Base-by-base conservation (phyloP, 2,888 invertebrate genomes). In the Drosophila atroscutellata region DNA sequence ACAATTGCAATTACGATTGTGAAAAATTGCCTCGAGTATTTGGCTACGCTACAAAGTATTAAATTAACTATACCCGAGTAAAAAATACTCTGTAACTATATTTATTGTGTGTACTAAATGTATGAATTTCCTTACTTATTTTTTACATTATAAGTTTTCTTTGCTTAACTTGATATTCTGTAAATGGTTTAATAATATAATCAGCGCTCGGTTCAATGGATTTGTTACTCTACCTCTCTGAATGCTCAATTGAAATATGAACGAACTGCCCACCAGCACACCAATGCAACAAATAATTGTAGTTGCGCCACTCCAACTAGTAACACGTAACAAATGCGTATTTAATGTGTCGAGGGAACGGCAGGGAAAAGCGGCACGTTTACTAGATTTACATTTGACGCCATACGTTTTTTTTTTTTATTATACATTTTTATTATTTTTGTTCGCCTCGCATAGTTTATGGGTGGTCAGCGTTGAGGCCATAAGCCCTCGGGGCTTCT, bases 261-360 rank as follows among this genome's bases (percentile, higher is more conserved):
- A 75, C 64, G 7, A 49, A 75, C 64, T 77, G 66, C 74, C 75
- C 75, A 80, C 80, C 76, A 78, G 81, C 80, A 72, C 56, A 20
- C 11, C 45, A 52, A 18, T 65, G 51, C 69, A 66, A 61, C 45
- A 67, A 72, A 60, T 75, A 72, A 65, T 75, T 36, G 55, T 61
- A 73, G 69, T 73, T 57, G 49, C 54, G 49, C 42, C 34, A 42
- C 63, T 61, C 34, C 75, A 71, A 67, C 81, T 85, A 81, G 82
- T 86, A 86, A 82, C 90, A 84, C 64, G 80, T 86, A 84, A 83
- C 85, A 88, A 90, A 87, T 88, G 89, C 83, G 90, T 88, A 90
- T 90, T 90, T 90, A 89, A 90, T 89, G 90, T 89, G 90, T 90
- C 83, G 79, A 75, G 72, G 73, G 68, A 52, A 60, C 49, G 32